Percentiles rank a stretch among this genome's conserved stretches.
phyloP scores from a whole-genome alignment of 1,140 invertebrate genomes.

The Eueides isabella region DNA sequence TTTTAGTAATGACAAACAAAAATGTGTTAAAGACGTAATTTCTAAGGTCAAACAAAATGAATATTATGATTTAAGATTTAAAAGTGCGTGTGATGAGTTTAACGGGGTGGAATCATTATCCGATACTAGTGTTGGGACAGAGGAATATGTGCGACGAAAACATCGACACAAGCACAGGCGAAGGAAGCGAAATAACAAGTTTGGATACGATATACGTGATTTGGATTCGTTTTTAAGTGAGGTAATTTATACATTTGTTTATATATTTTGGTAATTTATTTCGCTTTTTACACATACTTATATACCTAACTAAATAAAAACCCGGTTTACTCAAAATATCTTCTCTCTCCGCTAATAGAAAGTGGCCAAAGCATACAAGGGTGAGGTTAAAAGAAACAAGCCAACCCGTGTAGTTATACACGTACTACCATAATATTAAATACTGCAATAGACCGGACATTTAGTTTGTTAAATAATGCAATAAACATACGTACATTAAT shows the following conservation, averaged over 20 bases:
- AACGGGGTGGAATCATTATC: slow-evolving; percentile 60
- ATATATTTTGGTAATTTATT: background rate
- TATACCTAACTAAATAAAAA: too few relatives aligned
- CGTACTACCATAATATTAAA: too few relatives aligned
- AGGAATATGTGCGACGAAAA: slow-evolving; percentile 61
- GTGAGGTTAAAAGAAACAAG: too few relatives aligned
- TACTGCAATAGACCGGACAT: too few relatives aligned
- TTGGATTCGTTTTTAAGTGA: slow-evolving; percentile 88
- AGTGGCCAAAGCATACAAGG: too few relatives aligned
- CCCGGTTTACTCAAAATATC: too few relatives aligned
- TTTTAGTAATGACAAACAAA: slow-evolving; percentile 45
- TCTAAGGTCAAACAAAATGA: slow-evolving; percentile 65
- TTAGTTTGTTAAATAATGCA: too few relatives aligned
- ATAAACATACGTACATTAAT: too few relatives aligned
- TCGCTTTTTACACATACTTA: too few relatives aligned
- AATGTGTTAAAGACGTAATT: slow-evolving; percentile 43
- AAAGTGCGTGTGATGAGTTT: slow-evolving; percentile 68
- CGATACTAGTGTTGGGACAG: slow-evolving; percentile 62
- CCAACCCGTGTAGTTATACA: too few relatives aligned
- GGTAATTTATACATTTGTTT: slow-evolving; percentile 64
- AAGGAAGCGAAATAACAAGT: slow-evolving; percentile 74
- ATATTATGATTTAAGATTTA: slow-evolving; percentile 67
- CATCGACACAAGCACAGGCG: slow-evolving; percentile 66
- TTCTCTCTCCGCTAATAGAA: too few relatives aligned
- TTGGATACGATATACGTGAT: slow-evolving; percentile 89